Conservation (phyloP, 1,140 invertebrate species). For the Antheraea mylitta region DNA sequence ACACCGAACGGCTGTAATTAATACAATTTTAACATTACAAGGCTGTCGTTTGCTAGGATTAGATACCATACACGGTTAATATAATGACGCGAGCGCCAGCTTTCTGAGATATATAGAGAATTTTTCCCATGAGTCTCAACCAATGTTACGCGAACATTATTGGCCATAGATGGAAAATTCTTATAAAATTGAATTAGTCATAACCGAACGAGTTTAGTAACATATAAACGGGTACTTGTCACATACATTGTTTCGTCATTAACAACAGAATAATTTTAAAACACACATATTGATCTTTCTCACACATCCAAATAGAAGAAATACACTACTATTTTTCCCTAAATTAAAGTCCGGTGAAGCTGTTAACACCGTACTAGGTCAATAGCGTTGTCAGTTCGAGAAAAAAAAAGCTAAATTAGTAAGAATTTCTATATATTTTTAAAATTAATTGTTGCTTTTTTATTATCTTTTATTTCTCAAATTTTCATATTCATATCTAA, state of each 20-base stretch:
- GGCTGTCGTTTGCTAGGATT: background rate
- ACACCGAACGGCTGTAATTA: constrained; percentile 1
- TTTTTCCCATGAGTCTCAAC: constrained; percentile 8
- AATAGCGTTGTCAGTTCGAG: too few species aligned
- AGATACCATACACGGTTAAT: background rate
- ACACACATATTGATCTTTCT: too few species aligned
- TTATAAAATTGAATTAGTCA: background rate
- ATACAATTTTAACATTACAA: background rate
- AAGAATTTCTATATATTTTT: too few species aligned
- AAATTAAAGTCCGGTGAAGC: too few species aligned
- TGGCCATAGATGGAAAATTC: background rate
- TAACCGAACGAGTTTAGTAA: background rate
- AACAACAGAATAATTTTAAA: too few species aligned
- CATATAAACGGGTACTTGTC: background rate
- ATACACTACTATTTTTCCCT: too few species aligned
- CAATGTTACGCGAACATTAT: constrained; percentile 1
- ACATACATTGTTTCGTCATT: background rate
- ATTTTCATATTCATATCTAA: too few species aligned
- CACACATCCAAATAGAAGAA: too few species aligned
- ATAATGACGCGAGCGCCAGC: background rate
- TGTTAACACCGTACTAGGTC: too few species aligned
- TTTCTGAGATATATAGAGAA: background rate
- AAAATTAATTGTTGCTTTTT: too few species aligned
- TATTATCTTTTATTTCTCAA: too few species aligned
- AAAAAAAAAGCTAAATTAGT: too few species aligned